A percentile compares a stretch with the other conserved stretches of the same genome.
Evolutionary conservation across 2,888 invertebrate genomes (phyloP).

Genomic region (Drosophila austrosaltans): DNA sequence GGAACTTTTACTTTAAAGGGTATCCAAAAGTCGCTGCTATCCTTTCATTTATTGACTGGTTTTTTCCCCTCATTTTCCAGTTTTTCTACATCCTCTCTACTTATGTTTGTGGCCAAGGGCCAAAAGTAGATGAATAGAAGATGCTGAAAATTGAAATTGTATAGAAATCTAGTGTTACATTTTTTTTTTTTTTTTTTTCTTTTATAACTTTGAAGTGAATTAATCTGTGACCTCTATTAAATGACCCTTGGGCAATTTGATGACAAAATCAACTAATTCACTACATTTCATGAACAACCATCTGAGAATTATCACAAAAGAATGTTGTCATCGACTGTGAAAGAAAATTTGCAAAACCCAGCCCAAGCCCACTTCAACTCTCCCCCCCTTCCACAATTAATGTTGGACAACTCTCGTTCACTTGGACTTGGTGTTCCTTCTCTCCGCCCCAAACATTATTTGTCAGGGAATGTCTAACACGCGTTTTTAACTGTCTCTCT

Average conservation of each 20-base stretch:
- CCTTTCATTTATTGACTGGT: neutral
- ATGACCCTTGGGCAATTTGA: slow-evolving; percentile 7
- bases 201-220: neutral
- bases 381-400: neutral
- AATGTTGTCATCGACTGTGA: slow-evolving; percentile 5
- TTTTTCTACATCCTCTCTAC: neutral
- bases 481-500: slow-evolving; percentile 50
- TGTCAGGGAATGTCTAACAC: slow-evolving; percentile 57
- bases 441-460: slow-evolving; percentile 3
- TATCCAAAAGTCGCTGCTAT: neutral
- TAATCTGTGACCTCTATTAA: slow-evolving; percentile 7
- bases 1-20: neutral
- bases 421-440: neutral
- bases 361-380: neutral
- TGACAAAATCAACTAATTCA: slow-evolving; percentile 7
- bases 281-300: neutral
- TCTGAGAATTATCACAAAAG: slow-evolving; percentile 2
- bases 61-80: neutral
- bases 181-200: too few relatives aligned
- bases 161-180: neutral
- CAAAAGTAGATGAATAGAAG: neutral
- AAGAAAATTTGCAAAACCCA: slow-evolving; percentile 11
- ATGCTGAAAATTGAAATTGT: neutral
- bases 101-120: neutral
- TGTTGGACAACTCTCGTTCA: neutral